Base-by-base conservation (phyloP, 2,888 invertebrate species). In the Cheilosia impressa region DNA sequence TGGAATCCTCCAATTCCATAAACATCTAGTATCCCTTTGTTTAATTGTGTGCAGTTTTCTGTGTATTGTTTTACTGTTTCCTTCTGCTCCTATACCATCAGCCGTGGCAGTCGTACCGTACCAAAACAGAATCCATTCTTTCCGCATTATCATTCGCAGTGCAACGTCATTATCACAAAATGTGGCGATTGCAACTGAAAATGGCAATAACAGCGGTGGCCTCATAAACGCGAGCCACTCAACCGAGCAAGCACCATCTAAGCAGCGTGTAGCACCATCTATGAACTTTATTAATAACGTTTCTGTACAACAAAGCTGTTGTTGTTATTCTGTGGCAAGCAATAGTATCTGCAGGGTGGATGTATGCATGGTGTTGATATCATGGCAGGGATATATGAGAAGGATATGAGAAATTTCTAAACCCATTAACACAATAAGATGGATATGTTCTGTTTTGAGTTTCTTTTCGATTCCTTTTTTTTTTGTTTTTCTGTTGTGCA, bases 171-270 rank as follows among this genome's bases (percentile, higher is more conserved):
- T 85, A 85, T 85, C 85, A 77, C 80, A 72, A 77, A 85, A 81
- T 81, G 68, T 72, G 58, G 85, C 85, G 81, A 81, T 81, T 85
- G 76, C 85, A 85, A 77, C 85, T 85, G 85, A 77, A 85, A 85
- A 85, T 85, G 81, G 85, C 85, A 85, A 85, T 85, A 85, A 85
- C 85, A 85, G 80, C 76, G 85, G 85, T 85, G 85, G 85, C 85
- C 85, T 81, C 85, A 85, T 85, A 85, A 85, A 81, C 81, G 85
- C 68, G 71, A 85, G 82, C 85, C 81, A 81, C 85, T 85, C 85
- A 81, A 85, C 81, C 81, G 85, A 77, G 77, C 85, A 85, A 85
- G 85, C 60, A 85, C 71, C 85, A 85, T 77, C 85, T 85, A 85
- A 85, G 72, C 85, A 85, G 81, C 81, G 81, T 85, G 85, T 85